A percentile compares a stretch with the other conserved stretches of the same genome.
Conservation (phyloP, 2,888 invertebrate genomes). For the Reticulitermes lucifugus region DNA sequence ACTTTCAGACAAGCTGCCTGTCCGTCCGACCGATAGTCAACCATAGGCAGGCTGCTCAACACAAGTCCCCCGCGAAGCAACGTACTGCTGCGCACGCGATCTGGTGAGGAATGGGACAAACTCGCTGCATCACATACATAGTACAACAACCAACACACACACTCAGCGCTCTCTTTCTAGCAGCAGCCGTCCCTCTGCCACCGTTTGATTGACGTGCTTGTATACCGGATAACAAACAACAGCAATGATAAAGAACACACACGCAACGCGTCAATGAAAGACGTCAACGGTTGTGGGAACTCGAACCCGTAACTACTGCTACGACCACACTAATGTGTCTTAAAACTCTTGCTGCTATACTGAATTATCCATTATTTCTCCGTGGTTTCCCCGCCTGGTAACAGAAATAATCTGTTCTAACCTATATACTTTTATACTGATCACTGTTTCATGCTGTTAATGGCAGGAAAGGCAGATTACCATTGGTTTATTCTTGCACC, state of each 20-base stretch:
- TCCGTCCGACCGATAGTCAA: slow-evolving; percentile 20
- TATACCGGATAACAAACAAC: slow-evolving; percentile 6
- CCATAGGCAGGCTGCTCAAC: slow-evolving; percentile 19
- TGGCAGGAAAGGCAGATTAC: no score
- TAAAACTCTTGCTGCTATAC: no score
- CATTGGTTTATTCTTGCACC: no score
- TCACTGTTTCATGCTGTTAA: no score
- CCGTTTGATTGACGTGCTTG: slow-evolving; percentile 32
- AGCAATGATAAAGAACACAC: not conserved
- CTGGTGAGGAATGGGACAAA: slow-evolving; percentile 31
- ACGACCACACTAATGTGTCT: no score
- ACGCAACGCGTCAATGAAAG: no score
- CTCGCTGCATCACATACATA: slow-evolving; percentile 25
- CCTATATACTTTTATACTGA: no score
- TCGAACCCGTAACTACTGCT: no score
- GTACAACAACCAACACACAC: slow-evolving; percentile 21
- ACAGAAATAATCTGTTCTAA: no score
- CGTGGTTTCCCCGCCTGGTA: no score
- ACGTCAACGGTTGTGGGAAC: no score
- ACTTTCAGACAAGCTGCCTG: slow-evolving; percentile 21
- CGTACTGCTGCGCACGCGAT: slow-evolving; percentile 28
- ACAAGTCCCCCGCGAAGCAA: slow-evolving; percentile 1
- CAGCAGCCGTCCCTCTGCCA: slow-evolving; percentile 3
- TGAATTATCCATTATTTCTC: no score
- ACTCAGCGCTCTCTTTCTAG: not conserved